Evolutionary conservation across 2,888 invertebrate genomes (phyloP).

Genomic region (Agrotis ipsilon): DNA sequence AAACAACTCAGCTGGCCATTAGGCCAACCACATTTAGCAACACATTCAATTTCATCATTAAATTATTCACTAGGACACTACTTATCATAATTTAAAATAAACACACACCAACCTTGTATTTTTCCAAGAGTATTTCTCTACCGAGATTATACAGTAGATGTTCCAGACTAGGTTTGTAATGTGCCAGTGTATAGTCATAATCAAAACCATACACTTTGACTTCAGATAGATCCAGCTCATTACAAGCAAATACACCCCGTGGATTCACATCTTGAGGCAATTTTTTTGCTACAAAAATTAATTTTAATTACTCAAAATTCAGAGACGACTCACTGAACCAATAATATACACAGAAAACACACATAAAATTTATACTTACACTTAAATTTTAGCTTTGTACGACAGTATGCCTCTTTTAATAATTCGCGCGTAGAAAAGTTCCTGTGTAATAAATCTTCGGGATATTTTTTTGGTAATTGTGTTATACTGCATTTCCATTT

Average conservation of each 20-base stretch:
- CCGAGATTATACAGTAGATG: slow-evolving; percentile 97
- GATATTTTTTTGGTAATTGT: slow-evolving; percentile 65
- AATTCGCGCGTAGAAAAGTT: slow-evolving; percentile 84
- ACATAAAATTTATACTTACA: slow-evolving; percentile 92
- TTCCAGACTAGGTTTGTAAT: slow-evolving; percentile 97
- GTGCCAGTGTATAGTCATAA: slow-evolving; percentile 99
- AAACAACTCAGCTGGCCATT: background rate
- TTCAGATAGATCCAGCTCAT: slow-evolving; percentile 97
- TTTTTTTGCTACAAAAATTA: slow-evolving; percentile 94
- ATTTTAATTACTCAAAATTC: background rate
- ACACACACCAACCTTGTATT: slow-evolving; percentile 94
- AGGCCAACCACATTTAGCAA: background rate
- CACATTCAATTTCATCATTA: background rate
- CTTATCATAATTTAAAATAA: background rate
- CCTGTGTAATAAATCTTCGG: slow-evolving; percentile 60
- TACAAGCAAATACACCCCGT: slow-evolving; percentile 98
- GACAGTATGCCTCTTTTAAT: slow-evolving; percentile 92
- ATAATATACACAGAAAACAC: background rate
- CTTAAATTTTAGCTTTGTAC: slow-evolving; percentile 93
- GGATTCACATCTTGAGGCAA: slow-evolving; percentile 96
- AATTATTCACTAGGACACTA: background rate
- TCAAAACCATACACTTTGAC: slow-evolving; percentile 99
- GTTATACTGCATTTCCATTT: slow-evolving; percentile 74
- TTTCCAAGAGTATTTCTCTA: slow-evolving; percentile 95
- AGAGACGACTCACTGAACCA: too few relatives aligned